phyloP scores from a whole-genome alignment of 1,140 invertebrate genomes.

The Plectrocnemia conspersa region DNA sequence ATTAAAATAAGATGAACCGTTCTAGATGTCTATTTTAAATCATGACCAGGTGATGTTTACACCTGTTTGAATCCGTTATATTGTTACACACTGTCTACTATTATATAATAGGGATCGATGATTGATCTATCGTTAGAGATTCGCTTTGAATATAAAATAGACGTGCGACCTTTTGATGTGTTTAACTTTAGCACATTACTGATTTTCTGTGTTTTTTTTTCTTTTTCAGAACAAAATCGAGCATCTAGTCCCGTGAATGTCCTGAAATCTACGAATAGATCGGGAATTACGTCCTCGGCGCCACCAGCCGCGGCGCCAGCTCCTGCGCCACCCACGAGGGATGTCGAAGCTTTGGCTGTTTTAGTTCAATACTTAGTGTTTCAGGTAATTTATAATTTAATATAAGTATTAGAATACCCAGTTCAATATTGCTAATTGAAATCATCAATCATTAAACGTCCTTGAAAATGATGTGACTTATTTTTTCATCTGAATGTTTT shows the following conservation, averaged over 20 bases:
- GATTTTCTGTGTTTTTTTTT: constrained; percentile 8
- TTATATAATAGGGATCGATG: too few relatives aligned
- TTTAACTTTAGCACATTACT: not conserved
- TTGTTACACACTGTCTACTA: too few relatives aligned
- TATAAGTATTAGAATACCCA: too few relatives aligned
- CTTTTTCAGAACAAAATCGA: constrained; percentile 26
- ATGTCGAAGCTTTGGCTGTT: constrained; percentile 64
- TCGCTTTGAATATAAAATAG: constrained; percentile 2
- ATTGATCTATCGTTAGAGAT: too few relatives aligned
- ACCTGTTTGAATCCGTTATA: not conserved
- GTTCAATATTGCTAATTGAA: too few relatives aligned
- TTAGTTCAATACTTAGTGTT: constrained; percentile 67
- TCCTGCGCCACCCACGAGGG: constrained; percentile 45
- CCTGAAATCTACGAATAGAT: constrained; percentile 29
- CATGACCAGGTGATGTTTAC: not conserved
- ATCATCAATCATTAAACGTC: too few relatives aligned
- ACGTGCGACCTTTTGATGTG: constrained; percentile 10
- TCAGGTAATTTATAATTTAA: too few relatives aligned
- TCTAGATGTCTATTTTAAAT: not conserved
- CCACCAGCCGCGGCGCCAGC: not conserved
- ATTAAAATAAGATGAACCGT: too few relatives aligned
- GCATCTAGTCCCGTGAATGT: constrained; percentile 10
- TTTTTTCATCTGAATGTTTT: too few relatives aligned
- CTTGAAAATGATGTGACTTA: too few relatives aligned
- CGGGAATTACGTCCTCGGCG: constrained; percentile 7